Evolutionary conservation across 2,888 invertebrate genomes (phyloP), one percentile per base, ranked within the genome.

Genomic region (Diplazon laetatorius): DNA sequence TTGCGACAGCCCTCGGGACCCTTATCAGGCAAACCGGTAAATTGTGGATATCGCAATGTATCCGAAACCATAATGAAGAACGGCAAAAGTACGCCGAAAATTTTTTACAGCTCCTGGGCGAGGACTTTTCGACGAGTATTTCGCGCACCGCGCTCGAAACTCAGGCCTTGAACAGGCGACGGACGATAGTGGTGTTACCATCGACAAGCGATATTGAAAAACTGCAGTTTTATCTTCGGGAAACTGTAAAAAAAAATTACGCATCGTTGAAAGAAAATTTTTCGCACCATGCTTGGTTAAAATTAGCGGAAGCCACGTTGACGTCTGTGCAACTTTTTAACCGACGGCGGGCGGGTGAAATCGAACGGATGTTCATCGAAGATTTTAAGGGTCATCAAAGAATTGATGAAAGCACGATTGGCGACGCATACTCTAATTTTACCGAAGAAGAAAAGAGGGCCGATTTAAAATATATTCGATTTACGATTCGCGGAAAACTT

Each of bases 331-430:
- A 81, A 25, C 50, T 81, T 9, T 84, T 83, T 50, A 84, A 84
- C 57, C 68, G 83, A 30, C 80, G 84, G 0, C 16, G 83, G 25
- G 60, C 80, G 6, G 82, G 84, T 5, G 83, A 84, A 63, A 76
- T 76, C 0, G 78, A 84, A 55, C n/a, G 78, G 18, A 52, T 57
- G 2, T 18, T 16, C 4, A 57, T 82, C 5, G 48, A 62, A n/a
- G 81, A 82, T 76, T 80, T 77, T 16, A 5, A 68, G 14, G 69
- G 44, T 52, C 14, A 60, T 14, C 18, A 71, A 70, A 55, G 52
- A 22, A 65, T 81, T 18, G 48, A 59, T n/a, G 39, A 77, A 44
- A 59, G 30, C n/a, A 50, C 52, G 1, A 55, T 63, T n/a, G 65
- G 66, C 20, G 71, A 76, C 1, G 48, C 52, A 2, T 77, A 62